These are phyloP conservation scores for Tylochromis polylepis DNA, from an alignment of 2,113 vertebrate genomes.

Conservation along the genomic window DNA sequence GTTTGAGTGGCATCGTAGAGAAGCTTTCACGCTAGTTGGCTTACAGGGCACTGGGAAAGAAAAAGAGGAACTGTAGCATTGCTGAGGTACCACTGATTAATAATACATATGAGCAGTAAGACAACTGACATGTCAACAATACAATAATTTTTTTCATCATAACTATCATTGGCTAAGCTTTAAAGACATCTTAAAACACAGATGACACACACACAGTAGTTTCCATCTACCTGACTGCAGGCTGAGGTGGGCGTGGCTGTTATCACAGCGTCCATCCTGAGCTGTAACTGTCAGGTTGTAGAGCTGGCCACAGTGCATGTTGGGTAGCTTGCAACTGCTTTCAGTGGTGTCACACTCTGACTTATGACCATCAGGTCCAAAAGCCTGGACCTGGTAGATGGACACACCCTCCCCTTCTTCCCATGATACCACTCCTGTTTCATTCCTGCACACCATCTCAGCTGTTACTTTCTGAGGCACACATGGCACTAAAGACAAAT, in stretches of 20 bases:
- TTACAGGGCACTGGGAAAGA: slow-evolving; percentile 64
- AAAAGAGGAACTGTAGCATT: not conserved
- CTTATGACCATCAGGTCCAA: slow-evolving; percentile 54
- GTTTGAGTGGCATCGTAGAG: slow-evolving; percentile 52
- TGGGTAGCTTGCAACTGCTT: slow-evolving; percentile 52
- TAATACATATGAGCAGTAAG: not conserved
- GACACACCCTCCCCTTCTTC: slow-evolving; percentile 35
- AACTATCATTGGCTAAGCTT: not conserved
- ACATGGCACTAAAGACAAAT: slow-evolving; percentile 60
- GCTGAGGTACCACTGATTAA: not conserved
- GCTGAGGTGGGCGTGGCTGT: slow-evolving; percentile 20
- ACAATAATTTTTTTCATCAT: not conserved
- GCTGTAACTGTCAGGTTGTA: slow-evolving; percentile 72
- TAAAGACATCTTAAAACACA: not conserved
- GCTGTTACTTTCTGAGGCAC: slow-evolving; percentile 46
- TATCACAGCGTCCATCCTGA: slow-evolving; percentile 63
- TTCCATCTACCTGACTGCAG: slow-evolving; percentile 62
- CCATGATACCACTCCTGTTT: slow-evolving; percentile 68
- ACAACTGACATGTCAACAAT: not conserved
- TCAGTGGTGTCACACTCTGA: slow-evolving; percentile 36
- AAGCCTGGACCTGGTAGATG: slow-evolving; percentile 62
- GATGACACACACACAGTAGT: not conserved
- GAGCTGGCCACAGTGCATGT: slow-evolving; percentile 69
- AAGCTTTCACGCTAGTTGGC: slow-evolving; percentile 54
- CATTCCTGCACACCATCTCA: slow-evolving; percentile 50